Base-by-base conservation (phyloP, 2,888 invertebrate species). In the Agrilus cyanescens region DNA sequence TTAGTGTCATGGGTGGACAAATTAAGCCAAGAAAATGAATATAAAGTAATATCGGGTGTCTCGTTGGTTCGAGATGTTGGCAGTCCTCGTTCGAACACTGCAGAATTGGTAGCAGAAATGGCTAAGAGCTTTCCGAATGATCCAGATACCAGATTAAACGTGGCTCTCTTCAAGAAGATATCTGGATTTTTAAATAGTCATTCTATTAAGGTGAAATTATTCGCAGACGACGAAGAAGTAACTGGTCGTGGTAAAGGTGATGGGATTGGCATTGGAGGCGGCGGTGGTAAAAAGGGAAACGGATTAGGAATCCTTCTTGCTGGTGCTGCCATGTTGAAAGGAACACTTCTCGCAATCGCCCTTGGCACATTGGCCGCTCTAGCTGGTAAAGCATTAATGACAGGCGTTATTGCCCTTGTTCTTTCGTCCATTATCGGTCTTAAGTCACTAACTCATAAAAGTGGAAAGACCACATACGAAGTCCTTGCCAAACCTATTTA, bases 341-440 rank as follows among this genome's bases (percentile, higher is more conserved):
- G 82, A 49, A 82, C 81, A 2, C 59, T 85, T 1, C 74, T 82
- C 61, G 79, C 83, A 0, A 58, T 83, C 16, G 83, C 76, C n/a
- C 64, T 83, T 40, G 81, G 80, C 8, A 82, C 76, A 0, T 62
- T 85, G 3, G 83, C 84, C 0, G 62, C 82, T 41, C 66, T 85
- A 25, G 84, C 85, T 4, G 83, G 84, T 8, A 85, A 85, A 58
- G 85, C 85, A 0, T 59, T 85, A 12, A 79, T 84, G 77, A 80
- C 83, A 0, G 82, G 80, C 0, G 59, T 85, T 43, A 77, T 84
- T 75, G 82, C 85, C 0, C 68, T 85, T 1, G 75, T 82, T 46
- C 66, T 85, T 0, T 80, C 84, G 0, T 79, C 78, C 0, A 74
- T 82, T 44, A 70, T 82, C 38, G 82, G 83, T 0, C 65, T 84